These are phyloP conservation scores for Sphaerophoria taeniata DNA, from an alignment of 2,888 invertebrate species.

Conservation along the genomic window DNA sequence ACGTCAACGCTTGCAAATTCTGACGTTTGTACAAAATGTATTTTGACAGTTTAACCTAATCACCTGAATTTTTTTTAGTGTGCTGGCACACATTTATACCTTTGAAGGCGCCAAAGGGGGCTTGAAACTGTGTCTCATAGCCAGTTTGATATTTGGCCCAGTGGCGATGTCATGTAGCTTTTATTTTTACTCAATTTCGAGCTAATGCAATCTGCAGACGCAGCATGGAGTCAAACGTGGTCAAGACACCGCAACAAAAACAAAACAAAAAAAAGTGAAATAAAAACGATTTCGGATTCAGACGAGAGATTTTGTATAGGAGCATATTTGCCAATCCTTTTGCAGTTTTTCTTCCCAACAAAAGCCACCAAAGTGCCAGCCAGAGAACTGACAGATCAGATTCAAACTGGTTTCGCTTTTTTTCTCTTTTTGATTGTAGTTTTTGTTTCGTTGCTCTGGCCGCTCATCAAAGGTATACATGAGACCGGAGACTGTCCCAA, in stretches of 20 bases:
- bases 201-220: constrained; percentile 67
- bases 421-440: not conserved
- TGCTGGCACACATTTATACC: constrained; percentile 45
- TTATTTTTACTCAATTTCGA: constrained; percentile 54
- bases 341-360: constrained; percentile 28
- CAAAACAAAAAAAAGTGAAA: constrained; percentile 55
- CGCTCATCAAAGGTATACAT: constrained; percentile 24
- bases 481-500: constrained; percentile 20
- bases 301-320: constrained; percentile 38
- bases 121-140: not conserved
- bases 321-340: constrained; percentile 68
- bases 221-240: constrained; percentile 44
- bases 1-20: constrained; percentile 58
- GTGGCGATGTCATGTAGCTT: constrained; percentile 21
- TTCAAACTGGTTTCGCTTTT: constrained; percentile 71
- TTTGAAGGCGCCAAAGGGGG: constrained; percentile 62
- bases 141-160: constrained; percentile 29
- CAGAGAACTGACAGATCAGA: constrained; percentile 61
- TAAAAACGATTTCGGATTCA: constrained; percentile 53
- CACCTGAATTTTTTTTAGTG: constrained; percentile 40
- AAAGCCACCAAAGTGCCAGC: constrained; percentile 69
- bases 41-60: constrained; percentile 73
- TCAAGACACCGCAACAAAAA: constrained; percentile 41
- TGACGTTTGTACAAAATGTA: constrained; percentile 53
- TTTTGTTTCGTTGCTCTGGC: not conserved